Percentiles rank a stretch among this genome's conserved stretches.
Evolutionary conservation across 2,888 invertebrate genomes (phyloP).

Genomic region (Mythimna vitellina): DNA sequence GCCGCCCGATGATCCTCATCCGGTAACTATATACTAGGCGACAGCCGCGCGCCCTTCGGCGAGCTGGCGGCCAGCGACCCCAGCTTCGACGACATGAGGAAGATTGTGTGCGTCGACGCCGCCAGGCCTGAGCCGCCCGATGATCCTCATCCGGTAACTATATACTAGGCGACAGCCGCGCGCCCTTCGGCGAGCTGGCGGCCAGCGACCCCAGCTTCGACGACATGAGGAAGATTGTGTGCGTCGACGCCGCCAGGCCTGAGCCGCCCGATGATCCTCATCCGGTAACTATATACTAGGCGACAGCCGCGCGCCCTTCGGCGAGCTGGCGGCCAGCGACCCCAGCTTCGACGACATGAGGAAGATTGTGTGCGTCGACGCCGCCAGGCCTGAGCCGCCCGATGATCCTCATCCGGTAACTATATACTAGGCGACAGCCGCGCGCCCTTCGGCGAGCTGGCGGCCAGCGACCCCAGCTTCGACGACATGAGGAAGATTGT

Average conservation of each 20-base stretch:
- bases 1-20: constrained; percentile 90
- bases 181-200: constrained; percentile 96
- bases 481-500: constrained; percentile 99
- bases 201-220: constrained; percentile 96
- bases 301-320: constrained; percentile 94
- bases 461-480: constrained; percentile 95
- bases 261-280: constrained; percentile 91
- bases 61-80: constrained; percentile 96
- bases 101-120: constrained; percentile 95
- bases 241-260: constrained; percentile 94
- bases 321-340: constrained; percentile 95
- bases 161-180: constrained; percentile 88
- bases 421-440: constrained; percentile 86
- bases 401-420: constrained; percentile 81
- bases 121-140: constrained; percentile 95
- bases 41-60: constrained; percentile 94
- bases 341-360: constrained; percentile 98
- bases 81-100: constrained; percentile 98
- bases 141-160: constrained; percentile 76
- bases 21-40: constrained; percentile 79
- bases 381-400: constrained; percentile 95
- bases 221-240: constrained; percentile 98
- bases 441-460: constrained; percentile 96
- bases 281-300: constrained; percentile 75
- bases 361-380: constrained; percentile 96